A percentile compares a stretch with the other conserved stretches of the same genome.
Evolutionary conservation across 1,140 invertebrate genomes (phyloP).

Genomic region (Aporrectodea caliginosa): DNA sequence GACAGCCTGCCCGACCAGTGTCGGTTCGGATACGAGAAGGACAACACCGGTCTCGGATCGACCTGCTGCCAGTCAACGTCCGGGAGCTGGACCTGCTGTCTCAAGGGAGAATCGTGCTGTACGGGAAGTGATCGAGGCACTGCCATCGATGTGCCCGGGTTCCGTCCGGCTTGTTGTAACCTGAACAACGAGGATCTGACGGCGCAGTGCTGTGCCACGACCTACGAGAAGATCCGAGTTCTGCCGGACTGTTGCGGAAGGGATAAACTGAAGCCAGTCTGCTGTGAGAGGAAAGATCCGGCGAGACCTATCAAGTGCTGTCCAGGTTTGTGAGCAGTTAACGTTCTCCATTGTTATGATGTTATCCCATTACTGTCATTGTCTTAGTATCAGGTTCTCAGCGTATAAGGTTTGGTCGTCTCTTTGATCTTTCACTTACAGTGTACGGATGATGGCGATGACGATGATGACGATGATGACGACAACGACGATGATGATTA

Average conservation of each 20-base stretch:
- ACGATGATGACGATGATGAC: neutral
- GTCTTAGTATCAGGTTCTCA: neutral
- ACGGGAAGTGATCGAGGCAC: neutral
- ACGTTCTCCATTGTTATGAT: neutral
- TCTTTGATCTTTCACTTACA: neutral
- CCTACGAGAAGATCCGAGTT: neutral
- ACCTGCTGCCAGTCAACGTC: conserved; percentile 16
- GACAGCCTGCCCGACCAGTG: conserved; percentile 3
- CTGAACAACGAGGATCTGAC: neutral
- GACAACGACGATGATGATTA: too few species aligned
- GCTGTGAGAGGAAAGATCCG: neutral
- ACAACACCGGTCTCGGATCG: conserved; percentile 11
- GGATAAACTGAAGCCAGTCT: neutral
- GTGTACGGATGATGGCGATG: neutral
- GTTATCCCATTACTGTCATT: neutral
- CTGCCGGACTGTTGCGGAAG: neutral
- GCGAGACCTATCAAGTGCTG: neutral
- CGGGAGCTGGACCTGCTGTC: conserved; percentile 12
- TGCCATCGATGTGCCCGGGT: conserved; percentile 12
- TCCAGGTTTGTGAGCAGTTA: neutral
- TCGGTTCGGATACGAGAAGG: neutral
- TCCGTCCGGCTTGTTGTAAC: conserved; percentile 18
- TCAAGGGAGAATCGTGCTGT: conserved; percentile 11
- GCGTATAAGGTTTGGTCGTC: neutral
- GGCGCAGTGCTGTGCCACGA: neutral